Evolutionary conservation across 2,888 invertebrate genomes (phyloP).

Genomic region (Pterostichus madidus): DNA sequence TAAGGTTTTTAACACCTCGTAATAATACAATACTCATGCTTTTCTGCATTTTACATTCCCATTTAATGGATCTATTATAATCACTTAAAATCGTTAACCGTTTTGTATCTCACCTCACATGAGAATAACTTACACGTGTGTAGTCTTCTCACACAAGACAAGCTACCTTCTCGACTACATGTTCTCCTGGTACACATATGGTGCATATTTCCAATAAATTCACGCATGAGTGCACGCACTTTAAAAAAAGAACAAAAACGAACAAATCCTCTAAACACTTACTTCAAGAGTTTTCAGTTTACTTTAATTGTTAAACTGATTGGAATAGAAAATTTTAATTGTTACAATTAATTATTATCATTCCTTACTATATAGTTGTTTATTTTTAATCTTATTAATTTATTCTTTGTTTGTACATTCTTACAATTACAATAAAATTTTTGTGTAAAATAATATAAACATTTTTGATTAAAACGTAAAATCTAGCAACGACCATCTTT

Average conservation of each 20-base stretch:
- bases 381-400: no score
- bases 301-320: neutral
- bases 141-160: neutral
- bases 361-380: no score
- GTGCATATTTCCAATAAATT: conserved; percentile 85
- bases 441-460: no score
- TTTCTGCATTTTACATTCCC: conserved; percentile 57
- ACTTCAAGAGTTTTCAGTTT: neutral
- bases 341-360: no score
- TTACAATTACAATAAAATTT: no score
- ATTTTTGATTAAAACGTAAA: no score
- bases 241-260: conserved; percentile 56
- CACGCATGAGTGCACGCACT: conserved; percentile 76
- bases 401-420: no score
- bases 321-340: no score
- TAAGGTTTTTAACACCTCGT: conserved; percentile 67
- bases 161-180: conserved; percentile 70
- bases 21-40: conserved; percentile 52
- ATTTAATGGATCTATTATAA: conserved; percentile 26
- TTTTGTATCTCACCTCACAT: conserved; percentile 1
- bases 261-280: neutral
- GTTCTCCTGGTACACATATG: conserved; percentile 80
- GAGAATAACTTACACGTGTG: conserved; percentile 23
- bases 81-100: conserved; percentile 9
- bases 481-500: no score